These are phyloP conservation scores for Clarias fuscus DNA, from an alignment of 2,797 vertebrate genomes.

Conservation along the genomic window DNA sequence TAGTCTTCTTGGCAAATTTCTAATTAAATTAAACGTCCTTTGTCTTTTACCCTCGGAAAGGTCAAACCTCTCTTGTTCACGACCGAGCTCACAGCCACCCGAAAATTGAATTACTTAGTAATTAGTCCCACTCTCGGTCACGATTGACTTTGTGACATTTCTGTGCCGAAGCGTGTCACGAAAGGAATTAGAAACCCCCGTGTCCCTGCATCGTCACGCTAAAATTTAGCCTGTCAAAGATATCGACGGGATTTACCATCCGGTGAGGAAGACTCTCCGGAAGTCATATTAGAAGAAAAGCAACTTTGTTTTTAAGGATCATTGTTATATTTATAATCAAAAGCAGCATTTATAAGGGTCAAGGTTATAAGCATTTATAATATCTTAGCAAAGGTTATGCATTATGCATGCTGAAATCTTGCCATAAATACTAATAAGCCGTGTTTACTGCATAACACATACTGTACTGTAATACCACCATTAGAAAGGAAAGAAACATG, in stretches of 20 bases:
- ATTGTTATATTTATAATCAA: not conserved
- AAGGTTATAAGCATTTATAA: not conserved
- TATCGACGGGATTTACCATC: not conserved
- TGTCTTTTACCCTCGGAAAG: conserved; percentile 42
- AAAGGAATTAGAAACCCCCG: conserved; percentile 11
- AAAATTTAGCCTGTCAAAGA: not conserved
- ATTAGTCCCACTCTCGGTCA: conserved; percentile 41
- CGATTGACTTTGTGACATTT: conserved; percentile 42
- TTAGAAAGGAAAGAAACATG: not conserved
- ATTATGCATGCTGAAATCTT: not conserved
- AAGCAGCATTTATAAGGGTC: not conserved
- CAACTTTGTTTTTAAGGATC: not conserved
- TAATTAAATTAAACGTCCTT: conserved; percentile 34
- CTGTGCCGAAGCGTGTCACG: conserved; percentile 8
- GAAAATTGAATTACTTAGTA: conserved; percentile 42
- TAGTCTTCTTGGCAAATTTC: not conserved
- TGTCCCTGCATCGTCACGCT: conserved; percentile 16
- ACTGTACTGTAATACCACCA: not conserved
- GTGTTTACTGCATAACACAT: not conserved
- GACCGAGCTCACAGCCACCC: conserved; percentile 24
- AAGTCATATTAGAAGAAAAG: not conserved
- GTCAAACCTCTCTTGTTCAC: conserved; percentile 40
- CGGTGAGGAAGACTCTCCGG: not conserved
- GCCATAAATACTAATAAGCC: not conserved
- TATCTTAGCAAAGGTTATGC: not conserved